Evolutionary conservation across 2,888 invertebrate genomes (phyloP).

Genomic region (Macaria liturata): DNA sequence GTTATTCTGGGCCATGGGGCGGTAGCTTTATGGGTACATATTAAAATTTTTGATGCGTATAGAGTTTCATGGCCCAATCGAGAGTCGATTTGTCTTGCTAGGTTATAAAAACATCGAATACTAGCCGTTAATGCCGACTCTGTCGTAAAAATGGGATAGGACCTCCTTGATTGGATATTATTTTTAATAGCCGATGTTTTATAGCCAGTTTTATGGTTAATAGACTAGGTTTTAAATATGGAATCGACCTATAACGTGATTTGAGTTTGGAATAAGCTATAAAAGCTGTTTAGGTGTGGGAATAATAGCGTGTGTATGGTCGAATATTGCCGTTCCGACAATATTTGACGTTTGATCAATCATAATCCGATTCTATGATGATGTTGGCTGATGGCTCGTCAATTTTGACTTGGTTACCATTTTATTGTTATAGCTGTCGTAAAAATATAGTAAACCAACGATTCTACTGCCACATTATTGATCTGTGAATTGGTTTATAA

Average conservation of each 20-base stretch:
- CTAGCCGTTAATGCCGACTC: conserved; percentile 57
- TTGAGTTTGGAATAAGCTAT: conserved; percentile 48
- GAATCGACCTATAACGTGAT: conserved; percentile 29
- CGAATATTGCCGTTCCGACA: conserved; percentile 26
- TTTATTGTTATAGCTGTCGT: conserved; percentile 3
- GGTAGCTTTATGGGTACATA: conserved; percentile 74
- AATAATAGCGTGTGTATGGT: conserved; percentile 22
- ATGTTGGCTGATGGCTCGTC: conserved; percentile 24
- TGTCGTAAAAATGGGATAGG: conserved; percentile 60
- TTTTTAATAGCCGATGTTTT: conserved; percentile 53
- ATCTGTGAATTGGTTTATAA: too few species aligned
- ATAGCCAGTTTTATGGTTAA: conserved; percentile 45
- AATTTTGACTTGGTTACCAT: conserved; percentile 13
- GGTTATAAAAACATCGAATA: conserved; percentile 71
- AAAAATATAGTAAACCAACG: too few species aligned
- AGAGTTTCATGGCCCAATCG: conserved; percentile 55
- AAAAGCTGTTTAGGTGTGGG: conserved; percentile 30
- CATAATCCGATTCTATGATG: conserved; percentile 25
- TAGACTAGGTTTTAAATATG: conserved; percentile 28
- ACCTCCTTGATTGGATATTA: conserved; percentile 68
- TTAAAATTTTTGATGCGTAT: conserved; percentile 42
- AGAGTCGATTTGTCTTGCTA: conserved; percentile 72
- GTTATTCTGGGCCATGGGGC: conserved; percentile 55
- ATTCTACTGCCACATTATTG: too few species aligned
- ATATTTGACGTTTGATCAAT: conserved; percentile 26